phyloP scores from a whole-genome alignment of 2,888 invertebrate genomes.

The Campoplex nolae region DNA sequence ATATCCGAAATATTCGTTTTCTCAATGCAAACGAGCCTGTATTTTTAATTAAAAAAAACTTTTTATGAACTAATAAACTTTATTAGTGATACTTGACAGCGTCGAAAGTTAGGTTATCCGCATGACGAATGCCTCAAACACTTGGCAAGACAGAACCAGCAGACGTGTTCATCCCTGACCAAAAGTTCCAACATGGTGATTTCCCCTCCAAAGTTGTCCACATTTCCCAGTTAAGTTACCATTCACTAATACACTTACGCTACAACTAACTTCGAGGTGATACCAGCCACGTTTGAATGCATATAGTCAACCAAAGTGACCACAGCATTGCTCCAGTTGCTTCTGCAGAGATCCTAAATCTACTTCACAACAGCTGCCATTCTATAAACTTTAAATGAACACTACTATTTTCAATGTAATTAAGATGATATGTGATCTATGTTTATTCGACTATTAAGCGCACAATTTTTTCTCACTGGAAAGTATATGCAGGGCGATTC shows the following conservation, averaged over 20 bases:
- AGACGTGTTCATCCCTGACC: constrained; percentile 38
- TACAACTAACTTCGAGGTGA: constrained; percentile 42
- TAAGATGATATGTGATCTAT: no score
- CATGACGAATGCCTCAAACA: constrained; percentile 34
- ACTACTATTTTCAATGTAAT: neutral
- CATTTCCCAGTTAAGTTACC: constrained; percentile 34
- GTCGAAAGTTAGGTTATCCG: constrained; percentile 45
- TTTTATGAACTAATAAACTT: neutral
- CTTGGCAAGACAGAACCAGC: constrained; percentile 27
- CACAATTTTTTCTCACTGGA: neutral
- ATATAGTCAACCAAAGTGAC: constrained; percentile 26
- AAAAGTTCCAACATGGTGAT: constrained; percentile 47
- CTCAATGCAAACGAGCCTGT: neutral
- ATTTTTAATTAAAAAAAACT: neutral
- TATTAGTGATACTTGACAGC: neutral
- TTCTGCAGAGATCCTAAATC: neutral
- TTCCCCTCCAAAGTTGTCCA: constrained; percentile 44
- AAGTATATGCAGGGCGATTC: neutral
- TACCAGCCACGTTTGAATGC: constrained; percentile 39
- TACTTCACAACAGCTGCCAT: constrained; percentile 37
- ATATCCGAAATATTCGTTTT: neutral
- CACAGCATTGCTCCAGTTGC: constrained; percentile 45
- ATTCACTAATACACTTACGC: constrained; percentile 39
- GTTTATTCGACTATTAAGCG: no score
- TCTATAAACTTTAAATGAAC: constrained; percentile 46